Evolutionary conservation across 2,797 vertebrate genomes (phyloP), one percentile per base, ranked within the genome.

Genomic region (Arrhamphus sclerolepis): DNA sequence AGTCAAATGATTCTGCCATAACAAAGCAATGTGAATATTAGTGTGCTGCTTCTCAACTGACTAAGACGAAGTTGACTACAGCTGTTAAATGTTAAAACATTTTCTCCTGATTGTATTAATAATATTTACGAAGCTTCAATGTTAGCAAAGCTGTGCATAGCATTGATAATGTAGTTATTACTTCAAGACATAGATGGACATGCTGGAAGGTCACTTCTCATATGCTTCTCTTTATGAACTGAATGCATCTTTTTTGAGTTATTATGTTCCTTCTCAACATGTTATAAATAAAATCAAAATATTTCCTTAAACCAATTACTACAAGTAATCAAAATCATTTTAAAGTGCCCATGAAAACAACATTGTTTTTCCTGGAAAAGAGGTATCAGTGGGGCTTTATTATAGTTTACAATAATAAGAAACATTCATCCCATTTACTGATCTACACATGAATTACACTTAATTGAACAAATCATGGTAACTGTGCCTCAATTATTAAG

Each of bases 281-380:
- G 19, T 70, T 79, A 80, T 85, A 57, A 56, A 16, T 70, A 64
- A 61, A 70, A 85, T 82, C 52, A 81, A 67, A 75, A 65, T 60
- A 62, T 78, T 76, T 56, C 59, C 34, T 69, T 40, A 46, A 77
- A 51, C 60, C 59, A 58, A 70, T 70, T 77, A 77, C 31, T 48
- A 21, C 2, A 34, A 34, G 53, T 69, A 72, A 80, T 79, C 68
- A 61, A 54, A 64, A 49, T 57, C 53, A 60, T 76, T 66, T 53
- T 41, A 63, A 65, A 61, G 64, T 50, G 18, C 38, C 21, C 55
- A 56, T 57, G 42, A 70, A 70, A 81, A 78, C 66, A 65, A 42
- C 60, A 13, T n/a, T 52, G 19, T 74, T 70, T 62, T 55, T 60
- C 40, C 34, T 63, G 17, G 17, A 29, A 58, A 69, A 59, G 46